These are phyloP conservation scores for Tenthredo mesomela DNA, from an alignment of 2,888 invertebrate species.

Conservation along the genomic window DNA sequence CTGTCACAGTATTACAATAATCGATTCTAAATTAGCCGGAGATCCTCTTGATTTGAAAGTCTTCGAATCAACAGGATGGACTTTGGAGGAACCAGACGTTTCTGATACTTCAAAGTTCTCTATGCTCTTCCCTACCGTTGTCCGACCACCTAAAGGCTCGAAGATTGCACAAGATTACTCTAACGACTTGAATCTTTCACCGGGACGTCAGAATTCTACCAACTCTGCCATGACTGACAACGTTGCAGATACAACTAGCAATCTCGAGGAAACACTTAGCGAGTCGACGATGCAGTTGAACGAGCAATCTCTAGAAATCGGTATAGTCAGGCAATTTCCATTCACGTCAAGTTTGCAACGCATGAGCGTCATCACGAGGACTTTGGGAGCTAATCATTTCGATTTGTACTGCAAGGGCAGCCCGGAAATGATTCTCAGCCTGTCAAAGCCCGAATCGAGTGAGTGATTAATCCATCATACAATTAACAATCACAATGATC, in stretches of 20 bases:
- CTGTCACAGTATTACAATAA: slow-evolving; percentile 95
- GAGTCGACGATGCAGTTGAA: slow-evolving; percentile 67
- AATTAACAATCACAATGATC: not conserved
- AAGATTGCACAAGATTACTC: slow-evolving; percentile 58
- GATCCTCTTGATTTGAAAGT: slow-evolving; percentile 98
- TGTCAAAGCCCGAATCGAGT: slow-evolving; percentile 87
- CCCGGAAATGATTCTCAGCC: slow-evolving; percentile 92
- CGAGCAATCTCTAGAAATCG: slow-evolving; percentile 82
- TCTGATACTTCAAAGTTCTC: slow-evolving; percentile 93
- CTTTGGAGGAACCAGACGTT: slow-evolving; percentile 91
- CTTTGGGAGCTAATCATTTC: slow-evolving; percentile 86
- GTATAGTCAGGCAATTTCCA: slow-evolving; percentile 91
- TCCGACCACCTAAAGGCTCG: slow-evolving; percentile 81
- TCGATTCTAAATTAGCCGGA: slow-evolving; percentile 92
- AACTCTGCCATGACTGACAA: slow-evolving; percentile 69
- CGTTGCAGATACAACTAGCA: slow-evolving; percentile 65
- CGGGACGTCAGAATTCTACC: slow-evolving; percentile 68
- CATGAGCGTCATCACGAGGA: slow-evolving; percentile 92
- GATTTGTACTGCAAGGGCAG: slow-evolving; percentile 95
- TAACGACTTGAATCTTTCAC: slow-evolving; percentile 59
- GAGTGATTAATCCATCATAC: slow-evolving; percentile 56
- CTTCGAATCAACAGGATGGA: slow-evolving; percentile 97
- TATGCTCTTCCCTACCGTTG: slow-evolving; percentile 91
- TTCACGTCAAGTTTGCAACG: slow-evolving; percentile 93
- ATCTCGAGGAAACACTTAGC: slow-evolving; percentile 64